Percentiles rank a stretch among this genome's conserved stretches.
Evolutionary conservation across 2,797 vertebrate genomes (phyloP).

Genomic region (Tarsius wallacei): DNA sequence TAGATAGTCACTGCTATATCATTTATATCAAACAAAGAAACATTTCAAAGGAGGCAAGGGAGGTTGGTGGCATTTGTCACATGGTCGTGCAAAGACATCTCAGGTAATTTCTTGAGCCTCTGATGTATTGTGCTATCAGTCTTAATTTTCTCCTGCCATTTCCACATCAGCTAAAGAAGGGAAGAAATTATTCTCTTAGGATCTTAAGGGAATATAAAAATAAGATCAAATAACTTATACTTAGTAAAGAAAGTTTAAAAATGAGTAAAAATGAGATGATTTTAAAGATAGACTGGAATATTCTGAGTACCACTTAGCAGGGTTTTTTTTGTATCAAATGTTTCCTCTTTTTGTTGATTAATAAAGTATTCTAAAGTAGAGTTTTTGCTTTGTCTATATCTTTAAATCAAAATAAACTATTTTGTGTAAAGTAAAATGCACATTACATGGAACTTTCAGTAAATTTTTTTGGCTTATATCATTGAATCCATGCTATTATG

Average conservation of each 20-base stretch:
- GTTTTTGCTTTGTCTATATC: not conserved
- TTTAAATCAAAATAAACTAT: not conserved
- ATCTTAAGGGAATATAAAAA: not conserved
- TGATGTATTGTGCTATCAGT: slow-evolving; percentile 64
- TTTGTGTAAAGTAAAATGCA: not conserved
- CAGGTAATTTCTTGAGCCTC: slow-evolving; percentile 71
- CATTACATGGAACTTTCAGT: not conserved
- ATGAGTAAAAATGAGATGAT: not conserved
- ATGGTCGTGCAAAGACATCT: slow-evolving; percentile 63
- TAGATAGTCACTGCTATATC: slow-evolving; percentile 59
- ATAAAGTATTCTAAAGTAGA: not conserved
- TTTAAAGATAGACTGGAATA: not conserved
- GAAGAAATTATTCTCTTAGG: slow-evolving; percentile 30
- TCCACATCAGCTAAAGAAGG: slow-evolving; percentile 29
- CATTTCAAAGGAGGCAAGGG: slow-evolving; percentile 57
- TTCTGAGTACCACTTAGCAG: not conserved
- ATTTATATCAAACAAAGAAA: slow-evolving; percentile 80
- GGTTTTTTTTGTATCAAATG: not conserved
- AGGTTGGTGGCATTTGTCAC: slow-evolving; percentile 76
- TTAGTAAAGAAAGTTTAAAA: slow-evolving; percentile 9
- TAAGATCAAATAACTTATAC: slow-evolving; percentile 45
- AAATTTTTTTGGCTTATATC: not conserved
- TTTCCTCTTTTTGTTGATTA: not conserved
- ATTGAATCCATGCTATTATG: not conserved
- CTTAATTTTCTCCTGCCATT: slow-evolving; percentile 75